These are phyloP conservation scores for Pandemis corylana DNA, from an alignment of 2,888 invertebrate species.

Conservation along the genomic window DNA sequence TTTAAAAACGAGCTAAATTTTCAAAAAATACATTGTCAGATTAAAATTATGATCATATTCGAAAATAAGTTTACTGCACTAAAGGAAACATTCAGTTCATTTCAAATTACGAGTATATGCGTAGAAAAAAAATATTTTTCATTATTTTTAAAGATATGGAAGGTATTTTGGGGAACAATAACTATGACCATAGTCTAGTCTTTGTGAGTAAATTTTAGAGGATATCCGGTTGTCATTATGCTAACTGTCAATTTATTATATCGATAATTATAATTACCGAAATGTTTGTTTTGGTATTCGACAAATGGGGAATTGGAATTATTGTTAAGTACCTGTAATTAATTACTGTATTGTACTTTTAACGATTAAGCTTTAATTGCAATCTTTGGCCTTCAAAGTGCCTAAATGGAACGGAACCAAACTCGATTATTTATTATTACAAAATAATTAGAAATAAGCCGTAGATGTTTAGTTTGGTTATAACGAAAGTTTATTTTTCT, in stretches of 20 bases:
- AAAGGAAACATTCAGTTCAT: too few relatives aligned
- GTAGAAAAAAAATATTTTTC: too few relatives aligned
- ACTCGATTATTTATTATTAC: slow-evolving; percentile 62
- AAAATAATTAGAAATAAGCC: slow-evolving; percentile 24
- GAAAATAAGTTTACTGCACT: not conserved
- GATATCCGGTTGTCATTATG: not conserved
- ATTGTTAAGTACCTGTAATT: slow-evolving; percentile 11
- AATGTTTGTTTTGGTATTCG: not conserved
- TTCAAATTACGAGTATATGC: too few relatives aligned
- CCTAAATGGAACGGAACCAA: slow-evolving; percentile 82
- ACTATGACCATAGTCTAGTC: slow-evolving; percentile 18
- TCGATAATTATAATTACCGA: not conserved
- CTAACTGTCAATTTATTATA: not conserved
- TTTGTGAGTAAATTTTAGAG: slow-evolving; percentile 12
- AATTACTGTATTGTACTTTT: slow-evolving; percentile 13
- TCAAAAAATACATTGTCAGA: not conserved
- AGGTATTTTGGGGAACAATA: not conserved
- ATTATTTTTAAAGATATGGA: not conserved
- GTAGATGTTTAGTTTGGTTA: slow-evolving; percentile 6
- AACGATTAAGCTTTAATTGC: slow-evolving; percentile 72
- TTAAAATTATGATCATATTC: not conserved
- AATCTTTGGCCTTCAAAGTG: slow-evolving; percentile 76
- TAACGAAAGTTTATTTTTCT: not conserved
- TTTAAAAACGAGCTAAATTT: too few relatives aligned
- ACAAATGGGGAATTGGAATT: not conserved